These are phyloP conservation scores for Terebella lapidaria DNA, from an alignment of 2,888 invertebrate genomes.

Conservation along the genomic window DNA sequence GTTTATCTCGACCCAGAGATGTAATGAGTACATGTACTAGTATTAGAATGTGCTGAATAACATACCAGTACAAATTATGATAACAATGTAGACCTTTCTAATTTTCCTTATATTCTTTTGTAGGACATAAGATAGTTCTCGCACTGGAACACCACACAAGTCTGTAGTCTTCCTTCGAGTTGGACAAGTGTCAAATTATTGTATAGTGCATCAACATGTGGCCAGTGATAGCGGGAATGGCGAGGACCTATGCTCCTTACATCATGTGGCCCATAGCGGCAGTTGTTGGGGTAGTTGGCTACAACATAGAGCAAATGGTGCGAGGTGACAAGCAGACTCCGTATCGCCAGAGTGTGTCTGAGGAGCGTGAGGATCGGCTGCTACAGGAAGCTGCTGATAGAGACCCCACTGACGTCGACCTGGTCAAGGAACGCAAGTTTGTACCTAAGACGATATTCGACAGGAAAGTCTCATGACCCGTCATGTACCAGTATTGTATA, in stretches of 20 bases:
- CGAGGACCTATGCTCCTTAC: conserved; percentile 72
- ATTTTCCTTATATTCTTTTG: too few relatives aligned
- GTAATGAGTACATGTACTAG: too few relatives aligned
- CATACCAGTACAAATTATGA: too few relatives aligned
- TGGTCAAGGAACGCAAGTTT: conserved; percentile 62
- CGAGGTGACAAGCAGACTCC: conserved; percentile 55
- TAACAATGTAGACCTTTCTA: too few relatives aligned
- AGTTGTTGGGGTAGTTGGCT: conserved; percentile 78
- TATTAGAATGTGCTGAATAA: not conserved
- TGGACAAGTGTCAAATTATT: too few relatives aligned
- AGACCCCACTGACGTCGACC: conserved; percentile 63
- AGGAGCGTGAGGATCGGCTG: conserved; percentile 67
- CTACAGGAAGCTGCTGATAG: conserved; percentile 56
- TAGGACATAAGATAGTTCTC: too few relatives aligned
- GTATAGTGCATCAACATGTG: conserved; percentile 58
- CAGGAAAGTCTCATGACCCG: too few relatives aligned
- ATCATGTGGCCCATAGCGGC: conserved; percentile 78
- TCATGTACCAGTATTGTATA: too few relatives aligned
- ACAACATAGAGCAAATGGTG: conserved; percentile 67
- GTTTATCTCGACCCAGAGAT: too few relatives aligned
- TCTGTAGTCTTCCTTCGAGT: too few relatives aligned
- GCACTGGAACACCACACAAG: too few relatives aligned
- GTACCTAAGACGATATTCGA: conserved; percentile 45
- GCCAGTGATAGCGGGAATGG: conserved; percentile 65
- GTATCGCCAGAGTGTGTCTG: conserved; percentile 62